A percentile compares a stretch with the other conserved stretches of the same genome.
Conservation (phyloP, 2,797 vertebrate species). For the Syndactyla subalaris region DNA sequence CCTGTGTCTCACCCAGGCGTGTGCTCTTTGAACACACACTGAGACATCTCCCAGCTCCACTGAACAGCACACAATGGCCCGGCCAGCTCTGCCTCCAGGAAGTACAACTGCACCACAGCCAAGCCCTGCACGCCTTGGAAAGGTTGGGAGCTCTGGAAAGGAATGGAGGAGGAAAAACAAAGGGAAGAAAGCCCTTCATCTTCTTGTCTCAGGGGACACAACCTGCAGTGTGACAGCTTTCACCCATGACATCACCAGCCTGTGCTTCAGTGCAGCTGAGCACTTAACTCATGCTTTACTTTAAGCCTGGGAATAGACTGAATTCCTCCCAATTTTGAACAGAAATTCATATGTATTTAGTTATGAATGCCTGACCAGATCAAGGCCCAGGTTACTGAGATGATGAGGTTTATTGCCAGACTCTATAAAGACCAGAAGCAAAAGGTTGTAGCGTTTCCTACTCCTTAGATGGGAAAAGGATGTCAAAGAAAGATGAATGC, state of each 20-base stretch:
- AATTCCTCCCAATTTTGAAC: neutral
- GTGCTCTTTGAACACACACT: slow-evolving; percentile 10
- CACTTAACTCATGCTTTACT: neutral
- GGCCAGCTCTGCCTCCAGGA: neutral
- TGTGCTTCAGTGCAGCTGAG: neutral
- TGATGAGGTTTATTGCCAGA: neutral
- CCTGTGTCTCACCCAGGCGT: neutral
- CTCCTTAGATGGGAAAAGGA: neutral
- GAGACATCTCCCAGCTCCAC: neutral
- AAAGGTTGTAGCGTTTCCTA: neutral
- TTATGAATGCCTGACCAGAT: slow-evolving; percentile 12
- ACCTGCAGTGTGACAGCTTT: slow-evolving; percentile 2
- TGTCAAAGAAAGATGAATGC: neutral
- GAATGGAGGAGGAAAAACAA: neutral
- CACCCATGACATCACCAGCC: neutral
- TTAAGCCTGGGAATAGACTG: neutral
- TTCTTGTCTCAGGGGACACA: neutral
- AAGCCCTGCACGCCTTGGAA: neutral
- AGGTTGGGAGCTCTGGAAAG: neutral
- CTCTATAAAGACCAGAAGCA: neutral
- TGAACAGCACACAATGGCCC: neutral
- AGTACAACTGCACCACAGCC: neutral
- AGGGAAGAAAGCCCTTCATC: slow-evolving; percentile 4
- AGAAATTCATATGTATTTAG: neutral
- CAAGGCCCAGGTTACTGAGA: neutral